These are phyloP conservation scores for Otolemur garnettii DNA, from an alignment of 2,113 vertebrate species.

Conservation along the genomic window DNA sequence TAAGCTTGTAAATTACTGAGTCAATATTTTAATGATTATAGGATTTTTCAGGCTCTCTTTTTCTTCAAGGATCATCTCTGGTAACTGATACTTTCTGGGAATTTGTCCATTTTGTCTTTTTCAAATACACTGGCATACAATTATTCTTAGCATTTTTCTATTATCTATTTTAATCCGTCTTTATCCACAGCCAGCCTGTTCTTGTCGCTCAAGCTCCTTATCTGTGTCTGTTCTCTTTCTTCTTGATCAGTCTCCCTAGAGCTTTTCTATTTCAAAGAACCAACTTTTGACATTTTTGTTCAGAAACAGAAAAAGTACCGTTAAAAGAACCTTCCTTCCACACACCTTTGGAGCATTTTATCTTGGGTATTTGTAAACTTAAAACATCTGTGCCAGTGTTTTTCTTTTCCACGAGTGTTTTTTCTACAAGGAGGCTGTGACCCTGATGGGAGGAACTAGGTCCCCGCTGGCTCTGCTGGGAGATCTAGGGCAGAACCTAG, in stretches of 20 bases:
- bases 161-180: background rate
- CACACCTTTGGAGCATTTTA: background rate
- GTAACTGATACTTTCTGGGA: background rate
- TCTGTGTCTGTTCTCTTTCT: background rate
- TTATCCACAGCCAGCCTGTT: background rate
- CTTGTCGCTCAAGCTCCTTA: fast-evolving
- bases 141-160: background rate
- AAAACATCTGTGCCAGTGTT: background rate
- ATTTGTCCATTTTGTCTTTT: background rate
- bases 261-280: constrained; percentile 40
- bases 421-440: background rate
- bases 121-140: background rate
- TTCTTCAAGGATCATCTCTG: background rate
- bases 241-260: background rate
- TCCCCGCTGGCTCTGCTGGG: fast-evolving
- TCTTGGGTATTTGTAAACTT: too few species aligned
- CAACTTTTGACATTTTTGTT: background rate
- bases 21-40: background rate
- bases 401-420: background rate
- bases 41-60: background rate
- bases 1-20: background rate
- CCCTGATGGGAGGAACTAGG: background rate
- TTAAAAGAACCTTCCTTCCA: background rate
- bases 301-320: background rate
- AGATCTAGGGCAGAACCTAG: background rate